Conservation (phyloP, 2,113 vertebrate genomes). For the Pantherophis guttatus region DNA sequence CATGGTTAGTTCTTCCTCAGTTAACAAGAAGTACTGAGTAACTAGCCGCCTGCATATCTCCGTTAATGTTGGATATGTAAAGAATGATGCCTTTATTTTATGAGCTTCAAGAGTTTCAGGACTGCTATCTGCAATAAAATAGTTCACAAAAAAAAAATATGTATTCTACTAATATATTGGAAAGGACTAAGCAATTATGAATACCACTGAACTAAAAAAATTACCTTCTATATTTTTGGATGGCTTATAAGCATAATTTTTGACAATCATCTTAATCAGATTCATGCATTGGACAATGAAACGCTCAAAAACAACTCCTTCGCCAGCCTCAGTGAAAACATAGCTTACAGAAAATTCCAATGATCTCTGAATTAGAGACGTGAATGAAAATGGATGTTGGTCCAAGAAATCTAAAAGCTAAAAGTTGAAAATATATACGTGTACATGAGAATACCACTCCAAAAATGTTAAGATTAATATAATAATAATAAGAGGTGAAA, state of each 20-base stretch:
- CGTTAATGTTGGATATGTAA: slow-evolving; percentile 90
- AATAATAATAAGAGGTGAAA: background rate
- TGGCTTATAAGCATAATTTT: slow-evolving; percentile 94
- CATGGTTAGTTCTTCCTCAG: slow-evolving; percentile 91
- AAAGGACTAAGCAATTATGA: slow-evolving; percentile 1
- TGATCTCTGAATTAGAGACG: slow-evolving; percentile 87
- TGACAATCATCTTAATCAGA: slow-evolving; percentile 97
- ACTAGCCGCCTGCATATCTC: slow-evolving; percentile 93
- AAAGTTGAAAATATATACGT: slow-evolving; percentile 20
- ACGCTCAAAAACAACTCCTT: slow-evolving; percentile 88
- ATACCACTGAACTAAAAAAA: slow-evolving; percentile 11
- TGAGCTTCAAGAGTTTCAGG: slow-evolving; percentile 93
- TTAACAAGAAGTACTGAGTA: slow-evolving; percentile 93
- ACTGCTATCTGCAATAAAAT: slow-evolving; percentile 83
- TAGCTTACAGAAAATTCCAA: slow-evolving; percentile 94
- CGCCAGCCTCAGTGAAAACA: slow-evolving; percentile 91
- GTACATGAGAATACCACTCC: background rate
- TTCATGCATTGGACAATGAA: slow-evolving; percentile 99
- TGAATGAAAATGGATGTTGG: slow-evolving; percentile 90
- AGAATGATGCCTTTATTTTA: slow-evolving; percentile 92
- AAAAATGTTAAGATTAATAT: background rate
- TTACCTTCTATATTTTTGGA: slow-evolving; percentile 94
- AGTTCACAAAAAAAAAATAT: background rate
- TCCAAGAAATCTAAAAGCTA: slow-evolving; percentile 96
- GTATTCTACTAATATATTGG: slow-evolving; percentile 4